Evolutionary conservation across 2,888 invertebrate species (phyloP), one percentile per base, ranked within the genome.

Genomic region (Clostera curtula): DNA sequence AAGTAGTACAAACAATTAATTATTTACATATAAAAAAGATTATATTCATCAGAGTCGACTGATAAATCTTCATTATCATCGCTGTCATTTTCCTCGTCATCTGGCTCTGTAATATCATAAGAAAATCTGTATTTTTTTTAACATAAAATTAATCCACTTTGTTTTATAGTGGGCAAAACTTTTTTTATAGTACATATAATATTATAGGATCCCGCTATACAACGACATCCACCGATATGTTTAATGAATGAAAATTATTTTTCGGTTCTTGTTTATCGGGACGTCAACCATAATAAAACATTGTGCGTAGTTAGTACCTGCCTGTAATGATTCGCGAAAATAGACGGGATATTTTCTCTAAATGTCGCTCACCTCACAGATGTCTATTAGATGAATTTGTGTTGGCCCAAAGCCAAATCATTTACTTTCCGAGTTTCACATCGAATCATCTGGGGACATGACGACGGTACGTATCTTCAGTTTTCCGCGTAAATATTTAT

Each of bases 361-460:
- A 66, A 70, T 73, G 79, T 76, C 77, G 70, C 75, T 77, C 69
- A 76, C 69, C 77, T 73, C 65, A 56, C 47, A 45, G 46, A 46
- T 51, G 53, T 61, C 60, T 62, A 59, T 52, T 62, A 61, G 56
- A 63, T 59, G 56, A 60, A 68, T 61, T 61, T 58, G 54, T 60
- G 61, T 72, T 82, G 80, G 80, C 72, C 20, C 31, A 12, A 25
- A 25, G 67, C 80, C 80, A 82, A 72, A 59, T 56, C 52, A 64
- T 68, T 57, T 56, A 60, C 59, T 65, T 69, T 64, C 57, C 55
- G 34, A 56, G 48, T 56, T 60, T 51, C 34, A 26, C 30, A 51
- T 51, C 42, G 44, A 52, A 49, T 42, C 40, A 38, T 44, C 46
- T n/a, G n/a, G n/a, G n/a, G n/a, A n/a, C n/a, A n/a, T n/a, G n/a